Conservation (phyloP, 2,113 vertebrate genomes). For the Egretta garzetta region DNA sequence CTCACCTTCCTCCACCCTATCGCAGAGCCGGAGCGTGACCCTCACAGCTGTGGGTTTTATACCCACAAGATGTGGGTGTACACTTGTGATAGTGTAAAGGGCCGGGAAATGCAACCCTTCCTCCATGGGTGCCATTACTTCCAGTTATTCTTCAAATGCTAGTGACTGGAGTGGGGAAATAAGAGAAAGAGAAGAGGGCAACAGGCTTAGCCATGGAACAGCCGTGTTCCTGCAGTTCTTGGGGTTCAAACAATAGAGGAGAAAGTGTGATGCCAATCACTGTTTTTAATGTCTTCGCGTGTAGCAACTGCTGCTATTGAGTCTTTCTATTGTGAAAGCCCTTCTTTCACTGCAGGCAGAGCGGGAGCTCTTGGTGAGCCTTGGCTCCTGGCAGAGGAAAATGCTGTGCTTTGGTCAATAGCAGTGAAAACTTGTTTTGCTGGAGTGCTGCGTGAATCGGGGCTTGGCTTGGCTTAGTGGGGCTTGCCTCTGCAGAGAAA, state of each 20-base stretch:
- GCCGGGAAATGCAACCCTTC: not conserved
- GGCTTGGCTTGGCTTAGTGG: not conserved
- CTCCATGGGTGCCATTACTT: fast-evolving
- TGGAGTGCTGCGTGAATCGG: fast-evolving
- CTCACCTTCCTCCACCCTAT: not conserved
- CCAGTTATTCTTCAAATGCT: not conserved
- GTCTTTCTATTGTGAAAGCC: conserved; percentile 64
- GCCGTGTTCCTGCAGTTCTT: not conserved
- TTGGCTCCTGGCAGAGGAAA: not conserved
- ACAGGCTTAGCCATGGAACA: not conserved
- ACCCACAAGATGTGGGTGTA: not conserved
- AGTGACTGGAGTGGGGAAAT: not conserved
- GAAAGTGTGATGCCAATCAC: conserved; percentile 52
- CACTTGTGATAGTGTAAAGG: fast-evolving
- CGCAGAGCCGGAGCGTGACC: fast-evolving
- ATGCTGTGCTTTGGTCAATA: not conserved
- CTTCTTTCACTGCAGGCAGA: conserved; percentile 54
- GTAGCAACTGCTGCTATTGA: conserved; percentile 65
- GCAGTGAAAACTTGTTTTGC: conserved; percentile 5
- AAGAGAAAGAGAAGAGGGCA: not conserved
- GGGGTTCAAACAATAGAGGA: not conserved
- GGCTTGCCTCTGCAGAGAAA: not conserved
- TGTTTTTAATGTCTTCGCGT: conserved; percentile 74
- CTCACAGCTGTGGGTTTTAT: not conserved
- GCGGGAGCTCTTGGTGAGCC: conserved; percentile 12